Percentiles rank a stretch among this genome's conserved stretches.
phyloP scores from a whole-genome alignment of 1,140 invertebrate species.

The Tigriopus japonicus region DNA sequence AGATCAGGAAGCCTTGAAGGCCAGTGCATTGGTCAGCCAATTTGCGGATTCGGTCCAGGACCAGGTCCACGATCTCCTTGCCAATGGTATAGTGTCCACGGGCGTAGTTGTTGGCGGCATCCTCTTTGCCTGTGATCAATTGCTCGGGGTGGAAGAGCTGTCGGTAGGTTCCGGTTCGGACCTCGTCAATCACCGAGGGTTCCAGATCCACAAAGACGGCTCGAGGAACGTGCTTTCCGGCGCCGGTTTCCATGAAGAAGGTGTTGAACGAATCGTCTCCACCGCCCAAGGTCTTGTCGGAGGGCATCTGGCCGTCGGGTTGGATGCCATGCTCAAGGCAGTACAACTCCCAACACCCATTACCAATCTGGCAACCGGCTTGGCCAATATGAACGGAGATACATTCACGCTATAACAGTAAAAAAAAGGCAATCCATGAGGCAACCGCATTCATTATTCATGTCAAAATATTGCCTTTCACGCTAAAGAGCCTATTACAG shows the following conservation, averaged over 20 bases:
- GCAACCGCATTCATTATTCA: too few species aligned
- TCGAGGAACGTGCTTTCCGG: conserved; percentile 44
- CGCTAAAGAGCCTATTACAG: too few species aligned
- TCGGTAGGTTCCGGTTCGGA: conserved; percentile 29
- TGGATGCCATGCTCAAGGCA: conserved; percentile 77
- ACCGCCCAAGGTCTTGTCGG: conserved; percentile 32
- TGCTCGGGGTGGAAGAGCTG: conserved; percentile 36
- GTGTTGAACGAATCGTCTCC: not conserved
- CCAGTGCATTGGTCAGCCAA: conserved; percentile 56
- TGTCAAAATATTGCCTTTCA: too few species aligned
- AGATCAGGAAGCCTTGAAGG: conserved; percentile 41
- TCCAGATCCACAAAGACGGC: conserved; percentile 68
- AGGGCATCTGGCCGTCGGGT: conserved; percentile 61
- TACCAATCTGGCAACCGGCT: conserved; percentile 73
- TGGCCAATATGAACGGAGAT: conserved; percentile 72
- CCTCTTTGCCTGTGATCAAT: conserved; percentile 38
- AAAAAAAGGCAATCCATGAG: too few species aligned
- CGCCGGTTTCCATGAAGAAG: conserved; percentile 35
- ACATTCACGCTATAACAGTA: conserved; percentile 42
- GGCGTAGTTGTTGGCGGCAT: conserved; percentile 38
- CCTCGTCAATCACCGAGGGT: conserved; percentile 31
- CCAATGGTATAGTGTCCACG: conserved; percentile 38
- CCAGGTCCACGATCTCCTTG: conserved; percentile 31
- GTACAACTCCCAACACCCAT: conserved; percentile 56
- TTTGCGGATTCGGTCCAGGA: conserved; percentile 31